These are phyloP conservation scores for Pheosia gnoma DNA, from an alignment of 2,888 invertebrate species.

Conservation along the genomic window DNA sequence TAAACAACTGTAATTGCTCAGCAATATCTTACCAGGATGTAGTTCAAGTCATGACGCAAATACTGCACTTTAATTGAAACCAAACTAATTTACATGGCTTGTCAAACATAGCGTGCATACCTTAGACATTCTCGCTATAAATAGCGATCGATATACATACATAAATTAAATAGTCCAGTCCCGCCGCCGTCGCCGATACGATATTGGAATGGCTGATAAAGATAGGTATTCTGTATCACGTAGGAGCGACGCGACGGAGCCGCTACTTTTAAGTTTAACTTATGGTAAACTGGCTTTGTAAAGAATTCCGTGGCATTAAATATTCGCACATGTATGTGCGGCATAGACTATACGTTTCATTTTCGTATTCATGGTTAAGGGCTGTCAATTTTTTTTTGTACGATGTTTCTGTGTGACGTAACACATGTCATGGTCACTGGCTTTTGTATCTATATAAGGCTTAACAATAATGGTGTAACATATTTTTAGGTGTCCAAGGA, in stretches of 20 bases:
- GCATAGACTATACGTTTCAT: conserved; percentile 12
- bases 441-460: no score
- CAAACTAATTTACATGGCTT: neutral
- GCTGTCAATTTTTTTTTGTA: neutral
- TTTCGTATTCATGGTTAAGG: neutral
- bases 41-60: no score
- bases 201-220: conserved; percentile 1
- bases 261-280: conserved; percentile 8
- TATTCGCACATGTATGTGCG: conserved; percentile 18
- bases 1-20: no score
- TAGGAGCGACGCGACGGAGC: neutral
- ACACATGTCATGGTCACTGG: no score
- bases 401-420: no score
- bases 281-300: conserved; percentile 18
- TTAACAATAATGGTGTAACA: no score
- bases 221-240: conserved; percentile 1
- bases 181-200: neutral
- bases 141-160: neutral
- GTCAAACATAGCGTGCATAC: neutral
- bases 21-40: no score
- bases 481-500: no score
- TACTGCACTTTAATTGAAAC: no score
- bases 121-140: neutral
- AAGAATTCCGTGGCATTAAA: conserved; percentile 20
- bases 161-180: neutral